Conservation (phyloP, 2,888 invertebrate species). For the Erannis defoliaria region DNA sequence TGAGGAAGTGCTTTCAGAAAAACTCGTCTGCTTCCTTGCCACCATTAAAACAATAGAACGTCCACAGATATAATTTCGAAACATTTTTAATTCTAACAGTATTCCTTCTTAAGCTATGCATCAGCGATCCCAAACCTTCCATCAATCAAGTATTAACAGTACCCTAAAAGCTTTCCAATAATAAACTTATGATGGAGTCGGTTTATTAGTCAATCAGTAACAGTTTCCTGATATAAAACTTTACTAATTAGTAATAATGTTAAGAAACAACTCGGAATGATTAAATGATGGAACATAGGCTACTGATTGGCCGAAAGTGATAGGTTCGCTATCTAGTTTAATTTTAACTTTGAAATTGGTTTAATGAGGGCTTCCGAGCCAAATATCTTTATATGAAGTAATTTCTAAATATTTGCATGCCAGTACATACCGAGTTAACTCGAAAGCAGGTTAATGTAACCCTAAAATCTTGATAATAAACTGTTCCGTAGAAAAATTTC, state of each 20-base stretch:
- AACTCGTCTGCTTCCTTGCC: too few relatives aligned
- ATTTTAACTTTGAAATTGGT: neutral
- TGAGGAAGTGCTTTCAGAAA: too few relatives aligned
- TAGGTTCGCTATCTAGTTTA: neutral
- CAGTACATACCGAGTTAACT: too few relatives aligned
- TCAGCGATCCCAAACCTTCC: conserved; percentile 44
- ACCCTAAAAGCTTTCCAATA: conserved; percentile 55
- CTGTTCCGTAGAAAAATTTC: too few relatives aligned
- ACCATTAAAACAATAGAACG: neutral
- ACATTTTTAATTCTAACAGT: too few relatives aligned
- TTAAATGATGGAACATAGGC: conserved; percentile 1
- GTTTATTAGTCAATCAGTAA: conserved; percentile 68
- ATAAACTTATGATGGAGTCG: conserved; percentile 57
- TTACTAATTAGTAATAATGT: conserved; percentile 54
- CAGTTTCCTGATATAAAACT: conserved; percentile 56
- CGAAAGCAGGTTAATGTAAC: too few relatives aligned
- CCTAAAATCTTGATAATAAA: too few relatives aligned
- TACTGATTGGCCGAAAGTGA: neutral
- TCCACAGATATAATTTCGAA: neutral
- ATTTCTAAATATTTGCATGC: too few relatives aligned
- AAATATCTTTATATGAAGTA: too few relatives aligned
- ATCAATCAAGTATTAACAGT: conserved; percentile 47
- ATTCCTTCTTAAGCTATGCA: neutral
- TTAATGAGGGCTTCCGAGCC: neutral
- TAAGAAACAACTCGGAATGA: conserved; percentile 33